Conservation (phyloP, 2,113 vertebrate genomes). For the Corydoras maculifer region DNA sequence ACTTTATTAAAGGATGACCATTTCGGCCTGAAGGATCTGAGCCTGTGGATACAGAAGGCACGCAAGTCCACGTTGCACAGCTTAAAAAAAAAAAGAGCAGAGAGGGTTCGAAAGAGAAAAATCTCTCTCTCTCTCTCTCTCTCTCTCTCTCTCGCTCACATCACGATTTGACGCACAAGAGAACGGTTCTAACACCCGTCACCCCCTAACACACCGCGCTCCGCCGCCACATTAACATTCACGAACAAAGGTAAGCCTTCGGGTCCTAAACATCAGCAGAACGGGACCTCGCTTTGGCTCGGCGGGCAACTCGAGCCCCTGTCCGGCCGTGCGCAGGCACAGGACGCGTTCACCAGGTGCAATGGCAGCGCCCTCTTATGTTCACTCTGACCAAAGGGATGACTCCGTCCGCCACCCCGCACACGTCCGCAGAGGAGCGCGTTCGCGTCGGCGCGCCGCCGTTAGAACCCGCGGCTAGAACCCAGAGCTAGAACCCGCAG, state of each 20-base stretch:
- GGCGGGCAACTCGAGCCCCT: conserved; percentile 34
- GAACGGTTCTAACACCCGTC: too few relatives aligned
- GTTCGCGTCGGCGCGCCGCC: too few relatives aligned
- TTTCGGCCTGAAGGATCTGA: conserved; percentile 47
- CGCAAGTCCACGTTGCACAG: conserved; percentile 40
- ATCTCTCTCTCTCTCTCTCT: not conserved
- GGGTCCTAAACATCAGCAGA: too few relatives aligned
- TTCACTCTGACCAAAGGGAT: conserved; percentile 71
- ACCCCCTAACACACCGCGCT: too few relatives aligned
- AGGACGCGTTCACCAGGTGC: conserved; percentile 68
- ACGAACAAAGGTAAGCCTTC: too few relatives aligned
- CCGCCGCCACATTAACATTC: too few relatives aligned
- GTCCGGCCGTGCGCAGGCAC: conserved; percentile 60
- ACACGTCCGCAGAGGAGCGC: too few relatives aligned
- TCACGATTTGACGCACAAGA: not conserved
- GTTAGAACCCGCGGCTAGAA: too few relatives aligned
- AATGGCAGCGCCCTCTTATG: conserved; percentile 81
- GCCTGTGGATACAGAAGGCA: conserved; percentile 48
- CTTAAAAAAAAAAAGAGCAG: conserved; percentile 4
- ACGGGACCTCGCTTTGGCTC: not conserved
- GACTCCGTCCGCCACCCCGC: conserved; percentile 17
- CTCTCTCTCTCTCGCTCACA: not conserved
- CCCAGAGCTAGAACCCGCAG: too few relatives aligned
- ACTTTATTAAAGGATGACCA: conserved; percentile 58
- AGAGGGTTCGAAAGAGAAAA: conserved; percentile 7